phyloP scores from a whole-genome alignment of 2,113 vertebrate species.

The Syngnathoides biaculeatus region DNA sequence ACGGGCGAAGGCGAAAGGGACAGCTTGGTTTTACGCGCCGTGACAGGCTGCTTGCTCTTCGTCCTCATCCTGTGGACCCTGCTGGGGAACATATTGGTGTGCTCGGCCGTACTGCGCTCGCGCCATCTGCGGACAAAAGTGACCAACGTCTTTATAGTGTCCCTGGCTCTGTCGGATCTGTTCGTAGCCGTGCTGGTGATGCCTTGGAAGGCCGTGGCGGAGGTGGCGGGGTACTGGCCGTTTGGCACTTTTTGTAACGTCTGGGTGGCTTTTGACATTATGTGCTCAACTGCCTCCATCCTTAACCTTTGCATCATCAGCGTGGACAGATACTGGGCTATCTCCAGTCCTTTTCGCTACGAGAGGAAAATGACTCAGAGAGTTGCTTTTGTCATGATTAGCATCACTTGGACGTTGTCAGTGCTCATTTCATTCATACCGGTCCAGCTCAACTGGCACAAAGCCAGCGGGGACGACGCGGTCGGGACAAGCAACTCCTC shows the following conservation, averaged over 20 bases:
- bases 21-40: slow-evolving; percentile 67
- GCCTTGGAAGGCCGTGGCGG: slow-evolving; percentile 94
- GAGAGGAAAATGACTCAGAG: slow-evolving; percentile 91
- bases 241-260: slow-evolving; percentile 90
- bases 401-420: slow-evolving; percentile 85
- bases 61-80: slow-evolving; percentile 90
- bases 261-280: slow-evolving; percentile 97
- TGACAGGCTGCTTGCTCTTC: slow-evolving; percentile 81
- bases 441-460: slow-evolving; percentile 93
- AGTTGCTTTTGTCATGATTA: slow-evolving; percentile 84
- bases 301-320: slow-evolving; percentile 93
- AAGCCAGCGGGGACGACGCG: slow-evolving; percentile 60
- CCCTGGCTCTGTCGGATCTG: slow-evolving; percentile 88
- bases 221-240: slow-evolving; percentile 92
- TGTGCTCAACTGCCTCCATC: slow-evolving; percentile 96
- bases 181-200: slow-evolving; percentile 92
- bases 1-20: slow-evolving; percentile 39
- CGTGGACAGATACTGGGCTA: slow-evolving; percentile 94
- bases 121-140: slow-evolving; percentile 86
- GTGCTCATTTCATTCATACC: slow-evolving; percentile 95
- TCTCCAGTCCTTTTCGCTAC: slow-evolving; percentile 91
- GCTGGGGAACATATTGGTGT: slow-evolving; percentile 89
- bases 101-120: slow-evolving; percentile 84
- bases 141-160: slow-evolving; percentile 91
- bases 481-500: slow-evolving; percentile 55